Evolutionary conservation across 2,113 vertebrate genomes (phyloP).

Genomic region (Phocoena phocoena): DNA sequence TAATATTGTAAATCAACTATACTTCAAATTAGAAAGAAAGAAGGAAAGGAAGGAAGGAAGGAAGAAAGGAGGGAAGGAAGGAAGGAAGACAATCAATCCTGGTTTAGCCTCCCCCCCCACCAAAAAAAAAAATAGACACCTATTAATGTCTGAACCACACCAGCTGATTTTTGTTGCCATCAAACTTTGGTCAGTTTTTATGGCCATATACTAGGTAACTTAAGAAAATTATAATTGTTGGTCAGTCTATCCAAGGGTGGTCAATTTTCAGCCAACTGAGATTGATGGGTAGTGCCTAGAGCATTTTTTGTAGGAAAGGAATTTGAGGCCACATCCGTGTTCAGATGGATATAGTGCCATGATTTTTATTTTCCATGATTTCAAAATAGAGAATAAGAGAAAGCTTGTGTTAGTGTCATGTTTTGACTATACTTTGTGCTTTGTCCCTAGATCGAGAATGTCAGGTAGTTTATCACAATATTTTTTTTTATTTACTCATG

Average conservation of each 20-base stretch:
- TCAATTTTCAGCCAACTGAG: not conserved
- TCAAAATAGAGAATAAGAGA: not conserved
- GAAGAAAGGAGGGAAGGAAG: too few relatives aligned
- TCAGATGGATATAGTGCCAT: not conserved
- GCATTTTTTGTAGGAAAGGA: not conserved
- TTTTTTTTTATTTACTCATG: not conserved
- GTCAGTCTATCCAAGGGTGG: not conserved
- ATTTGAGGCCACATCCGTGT: not conserved
- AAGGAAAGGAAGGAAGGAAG: too few relatives aligned
- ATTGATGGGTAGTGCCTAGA: not conserved
- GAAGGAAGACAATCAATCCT: too few relatives aligned
- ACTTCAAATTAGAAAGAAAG: too few relatives aligned
- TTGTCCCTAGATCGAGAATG: not conserved
- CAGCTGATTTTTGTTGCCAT: not conserved
- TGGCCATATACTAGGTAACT: not conserved
- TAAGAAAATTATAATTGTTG: not conserved
- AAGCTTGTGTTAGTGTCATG: not conserved
- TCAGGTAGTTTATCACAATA: too few relatives aligned
- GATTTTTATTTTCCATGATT: not conserved
- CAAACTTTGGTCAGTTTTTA: not conserved
- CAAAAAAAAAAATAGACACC: not conserved
- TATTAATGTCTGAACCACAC: not conserved
- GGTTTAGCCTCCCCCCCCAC: too few relatives aligned
- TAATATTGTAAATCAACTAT: too few relatives aligned
- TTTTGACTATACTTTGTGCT: not conserved